phyloP scores from a whole-genome alignment of 2,113 vertebrate genomes.

The Variabilichromis moorii region DNA sequence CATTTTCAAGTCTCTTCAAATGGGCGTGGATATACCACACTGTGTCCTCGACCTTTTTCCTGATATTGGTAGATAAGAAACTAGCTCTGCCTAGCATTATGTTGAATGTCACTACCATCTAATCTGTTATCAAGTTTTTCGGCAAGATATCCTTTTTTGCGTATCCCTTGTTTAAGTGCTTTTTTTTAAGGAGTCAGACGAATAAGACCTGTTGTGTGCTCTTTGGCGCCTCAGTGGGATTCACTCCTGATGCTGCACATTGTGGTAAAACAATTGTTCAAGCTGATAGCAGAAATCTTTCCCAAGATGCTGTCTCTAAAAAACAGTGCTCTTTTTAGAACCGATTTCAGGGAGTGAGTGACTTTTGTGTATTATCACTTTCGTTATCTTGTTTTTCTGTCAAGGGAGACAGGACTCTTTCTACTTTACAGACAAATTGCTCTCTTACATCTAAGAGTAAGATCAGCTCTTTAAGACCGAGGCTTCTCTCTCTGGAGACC shows the following conservation, averaged over 20 bases:
- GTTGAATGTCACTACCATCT: neutral
- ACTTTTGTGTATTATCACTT: neutral
- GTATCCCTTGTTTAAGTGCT: neutral
- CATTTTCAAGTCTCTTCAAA: neutral
- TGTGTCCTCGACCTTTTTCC: neutral
- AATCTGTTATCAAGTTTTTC: neutral
- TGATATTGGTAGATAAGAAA: neutral
- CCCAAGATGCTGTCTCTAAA: neutral
- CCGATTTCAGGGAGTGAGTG: neutral
- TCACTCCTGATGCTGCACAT: neutral
- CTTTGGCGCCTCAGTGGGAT: neutral
- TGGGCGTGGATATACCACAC: neutral
- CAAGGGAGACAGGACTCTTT: neutral
- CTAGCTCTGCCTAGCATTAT: neutral
- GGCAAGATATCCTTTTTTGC: neutral
- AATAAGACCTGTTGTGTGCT: neutral
- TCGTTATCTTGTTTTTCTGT: neutral
- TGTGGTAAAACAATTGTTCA: neutral
- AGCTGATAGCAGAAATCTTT: neutral
- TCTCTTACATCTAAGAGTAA: neutral
- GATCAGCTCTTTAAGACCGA: neutral
- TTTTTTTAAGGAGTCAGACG: neutral
- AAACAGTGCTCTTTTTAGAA: neutral
- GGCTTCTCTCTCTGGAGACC: neutral
- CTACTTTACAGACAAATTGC: neutral